phyloP scores from a whole-genome alignment of 92 coral and sea anemone genomes.

The Parazoanthus darwini region DNA sequence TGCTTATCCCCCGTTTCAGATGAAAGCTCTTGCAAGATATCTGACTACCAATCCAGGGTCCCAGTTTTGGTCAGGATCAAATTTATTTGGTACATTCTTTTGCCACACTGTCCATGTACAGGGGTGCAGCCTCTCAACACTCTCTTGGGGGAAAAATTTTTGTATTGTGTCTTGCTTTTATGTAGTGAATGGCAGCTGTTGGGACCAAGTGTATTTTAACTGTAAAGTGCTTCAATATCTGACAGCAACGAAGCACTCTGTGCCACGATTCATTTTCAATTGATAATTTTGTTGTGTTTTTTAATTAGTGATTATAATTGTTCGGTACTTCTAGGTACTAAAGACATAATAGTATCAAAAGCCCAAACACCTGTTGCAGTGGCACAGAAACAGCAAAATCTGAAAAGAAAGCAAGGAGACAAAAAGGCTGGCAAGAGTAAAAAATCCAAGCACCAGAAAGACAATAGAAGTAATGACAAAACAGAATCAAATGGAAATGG shows the following conservation, averaged over 20 bases:
- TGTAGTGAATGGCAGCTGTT: too few species aligned
- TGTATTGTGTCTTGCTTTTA: too few species aligned
- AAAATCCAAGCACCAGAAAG: slow-evolving; percentile 56
- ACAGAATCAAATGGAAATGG: slow-evolving; percentile 37
- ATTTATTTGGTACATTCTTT: too few species aligned
- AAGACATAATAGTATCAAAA: slow-evolving; percentile 15
- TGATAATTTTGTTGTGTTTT: background rate
- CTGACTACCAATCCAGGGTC: too few species aligned
- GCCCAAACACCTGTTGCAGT: slow-evolving; percentile 46
- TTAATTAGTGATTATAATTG: background rate
- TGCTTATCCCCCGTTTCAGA: too few species aligned
- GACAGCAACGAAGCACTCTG: too few species aligned
- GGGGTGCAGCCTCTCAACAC: too few species aligned
- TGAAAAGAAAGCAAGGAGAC: slow-evolving; percentile 78
- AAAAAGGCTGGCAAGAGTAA: slow-evolving; percentile 62
- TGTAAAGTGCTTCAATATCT: background rate
- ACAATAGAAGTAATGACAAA: slow-evolving; percentile 43
- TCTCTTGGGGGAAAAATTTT: too few species aligned
- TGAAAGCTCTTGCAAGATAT: too few species aligned
- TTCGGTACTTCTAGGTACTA: background rate
- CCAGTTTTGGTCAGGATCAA: too few species aligned
- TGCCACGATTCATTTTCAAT: too few species aligned
- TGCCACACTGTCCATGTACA: too few species aligned
- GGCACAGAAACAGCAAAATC: slow-evolving; percentile 68
- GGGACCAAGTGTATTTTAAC: background rate